A percentile compares a stretch with the other conserved stretches of the same genome.
phyloP scores from a whole-genome alignment of 2,113 vertebrate species.

The Chrysemys picta region DNA sequence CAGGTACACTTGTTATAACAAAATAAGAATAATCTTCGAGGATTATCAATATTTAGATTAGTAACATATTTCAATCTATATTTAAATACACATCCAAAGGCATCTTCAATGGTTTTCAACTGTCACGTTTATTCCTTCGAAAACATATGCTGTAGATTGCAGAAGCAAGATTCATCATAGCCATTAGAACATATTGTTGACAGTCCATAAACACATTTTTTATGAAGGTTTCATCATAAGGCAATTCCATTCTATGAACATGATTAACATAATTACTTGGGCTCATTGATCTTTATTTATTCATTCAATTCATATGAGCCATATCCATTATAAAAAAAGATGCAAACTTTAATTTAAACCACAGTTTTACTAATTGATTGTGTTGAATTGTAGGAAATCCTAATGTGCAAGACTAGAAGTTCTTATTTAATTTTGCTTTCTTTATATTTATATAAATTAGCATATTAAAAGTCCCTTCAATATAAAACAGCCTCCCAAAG shows the following conservation, averaged over 20 bases:
- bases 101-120: background rate
- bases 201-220: slow-evolving; percentile 58
- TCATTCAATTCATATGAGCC: slow-evolving; percentile 45
- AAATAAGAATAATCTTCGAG: background rate
- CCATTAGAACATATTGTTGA: slow-evolving; percentile 47
- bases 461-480: background rate
- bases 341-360: slow-evolving; percentile 52
- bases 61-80: background rate
- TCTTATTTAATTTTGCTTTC: slow-evolving; percentile 15
- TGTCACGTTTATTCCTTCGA: background rate
- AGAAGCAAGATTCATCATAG: background rate
- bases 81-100: background rate
- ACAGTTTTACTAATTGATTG: slow-evolving; percentile 34
- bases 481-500: background rate
- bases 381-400: slow-evolving; percentile 51
- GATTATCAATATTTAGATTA: background rate
- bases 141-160: background rate
- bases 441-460: background rate
- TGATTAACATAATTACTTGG: slow-evolving; percentile 67
- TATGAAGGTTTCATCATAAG: slow-evolving; percentile 54
- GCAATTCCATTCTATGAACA: slow-evolving; percentile 62
- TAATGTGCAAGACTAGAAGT: background rate
- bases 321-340: slow-evolving; percentile 57
- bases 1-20: background rate
- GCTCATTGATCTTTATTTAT: slow-evolving; percentile 73